phyloP scores from a whole-genome alignment of 1,140 invertebrate genomes.

The Pogonus chalceus region DNA sequence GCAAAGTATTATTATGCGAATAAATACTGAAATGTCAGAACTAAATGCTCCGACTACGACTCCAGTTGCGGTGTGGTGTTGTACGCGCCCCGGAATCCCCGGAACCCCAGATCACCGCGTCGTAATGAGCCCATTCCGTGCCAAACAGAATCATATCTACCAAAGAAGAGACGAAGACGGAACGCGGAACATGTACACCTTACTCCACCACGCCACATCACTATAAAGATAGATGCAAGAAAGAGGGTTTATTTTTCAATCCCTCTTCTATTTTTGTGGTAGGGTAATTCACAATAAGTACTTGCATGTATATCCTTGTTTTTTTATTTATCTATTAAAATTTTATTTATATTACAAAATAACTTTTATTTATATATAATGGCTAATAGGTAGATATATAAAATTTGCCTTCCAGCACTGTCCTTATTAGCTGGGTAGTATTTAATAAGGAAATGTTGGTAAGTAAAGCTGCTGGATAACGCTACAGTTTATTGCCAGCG shows the following conservation, averaged over 20 bases:
- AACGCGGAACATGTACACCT: neutral
- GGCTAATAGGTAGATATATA: too few species aligned
- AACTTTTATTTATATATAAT: too few species aligned
- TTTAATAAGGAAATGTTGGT: conserved; percentile 7
- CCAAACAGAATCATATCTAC: neutral
- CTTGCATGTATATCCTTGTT: too few species aligned
- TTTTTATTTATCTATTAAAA: too few species aligned
- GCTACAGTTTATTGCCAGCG: conserved; percentile 14
- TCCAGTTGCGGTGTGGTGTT: neutral
- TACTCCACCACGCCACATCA: neutral
- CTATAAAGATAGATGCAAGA: too few species aligned
- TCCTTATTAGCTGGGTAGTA: neutral
- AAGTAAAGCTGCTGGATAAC: conserved; percentile 11
- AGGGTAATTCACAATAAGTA: too few species aligned
- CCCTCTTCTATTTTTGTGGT: too few species aligned
- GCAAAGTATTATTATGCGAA: conserved; percentile 48
- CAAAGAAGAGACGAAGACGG: neutral
- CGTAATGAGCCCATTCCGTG: conserved; percentile 17
- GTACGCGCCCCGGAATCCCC: neutral
- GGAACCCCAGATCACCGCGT: neutral
- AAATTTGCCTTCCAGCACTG: neutral
- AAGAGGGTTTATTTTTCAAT: too few species aligned
- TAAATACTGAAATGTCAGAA: conserved; percentile 48
- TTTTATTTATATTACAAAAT: too few species aligned
- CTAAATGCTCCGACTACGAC: conserved; percentile 34